These are phyloP conservation scores for Punctoribates punctum DNA, from an alignment of 2,888 invertebrate species.

Conservation along the genomic window DNA sequence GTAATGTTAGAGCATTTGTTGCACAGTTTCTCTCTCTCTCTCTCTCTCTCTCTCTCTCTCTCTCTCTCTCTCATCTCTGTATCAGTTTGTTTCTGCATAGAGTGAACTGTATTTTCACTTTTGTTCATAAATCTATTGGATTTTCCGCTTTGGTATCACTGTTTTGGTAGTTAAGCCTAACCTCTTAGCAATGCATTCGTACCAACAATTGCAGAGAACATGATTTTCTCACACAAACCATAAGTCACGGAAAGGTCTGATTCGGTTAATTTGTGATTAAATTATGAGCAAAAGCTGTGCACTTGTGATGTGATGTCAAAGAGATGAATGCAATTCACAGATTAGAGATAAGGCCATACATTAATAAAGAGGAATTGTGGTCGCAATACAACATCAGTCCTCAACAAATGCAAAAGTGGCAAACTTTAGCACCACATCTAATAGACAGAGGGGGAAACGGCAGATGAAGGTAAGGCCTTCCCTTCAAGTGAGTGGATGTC, in stretches of 20 bases:
- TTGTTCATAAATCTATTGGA: slow-evolving; percentile 40
- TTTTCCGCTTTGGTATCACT: slow-evolving; percentile 36
- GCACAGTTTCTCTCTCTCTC: slow-evolving; percentile 2
- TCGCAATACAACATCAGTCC: neutral
- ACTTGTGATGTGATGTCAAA: slow-evolving; percentile 24
- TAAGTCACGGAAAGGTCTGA: neutral
- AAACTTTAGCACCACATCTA: slow-evolving; percentile 22
- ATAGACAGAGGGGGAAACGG: neutral
- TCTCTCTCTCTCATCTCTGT: slow-evolving; percentile 21
- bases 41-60: slow-evolving; percentile 1
- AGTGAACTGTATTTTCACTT: slow-evolving; percentile 11
- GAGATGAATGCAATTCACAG: slow-evolving; percentile 29
- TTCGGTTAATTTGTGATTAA: slow-evolving; percentile 4
- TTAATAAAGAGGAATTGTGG: slow-evolving; percentile 4
- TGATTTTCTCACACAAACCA: neutral
- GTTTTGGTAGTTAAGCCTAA: slow-evolving; percentile 29
- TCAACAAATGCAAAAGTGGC: slow-evolving; percentile 13
- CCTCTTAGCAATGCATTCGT: slow-evolving; percentile 12
- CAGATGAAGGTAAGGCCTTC: neutral
- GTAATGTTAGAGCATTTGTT: slow-evolving; percentile 32
- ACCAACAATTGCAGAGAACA: neutral
- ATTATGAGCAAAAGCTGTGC: neutral
- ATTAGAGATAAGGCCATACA: slow-evolving; percentile 35
- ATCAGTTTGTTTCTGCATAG: slow-evolving; percentile 5
- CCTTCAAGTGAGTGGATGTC: neutral